Evolutionary conservation across 2,888 invertebrate species (phyloP), one percentile per base, ranked within the genome.

Genomic region (Eucriotettix oculatus): DNA sequence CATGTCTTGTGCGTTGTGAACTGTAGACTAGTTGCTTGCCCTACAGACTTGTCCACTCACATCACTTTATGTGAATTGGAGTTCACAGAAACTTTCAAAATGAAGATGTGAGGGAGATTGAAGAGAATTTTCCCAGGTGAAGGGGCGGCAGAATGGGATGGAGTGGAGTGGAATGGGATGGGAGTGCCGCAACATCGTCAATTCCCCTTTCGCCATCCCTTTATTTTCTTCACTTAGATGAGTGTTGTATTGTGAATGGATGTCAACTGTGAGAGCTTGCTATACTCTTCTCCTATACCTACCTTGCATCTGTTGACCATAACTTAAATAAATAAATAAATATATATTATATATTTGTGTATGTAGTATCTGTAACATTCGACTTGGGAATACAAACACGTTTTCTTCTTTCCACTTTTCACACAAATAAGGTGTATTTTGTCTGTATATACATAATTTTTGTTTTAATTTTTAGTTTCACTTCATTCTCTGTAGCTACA

Each of bases 161-260:
- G 55, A n/a, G 29, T n/a, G 55, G 55, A 55, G 44, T 48, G 59
- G 56, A 44, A 48, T 17, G 59, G 60, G 60, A 60, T 62, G 60
- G 63, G 63, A 56, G 63, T 64, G 60, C 63, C 62, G 62, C 63
- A 64, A 64, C 62, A 62, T 44, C 55, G 55, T 52, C 58, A n/a
- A 41, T 58, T 60, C 62, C 63, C 60, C 57, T 61, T 42, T 57
- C 42, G 58, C 60, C 62, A 61, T 62, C 59, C 59, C 61, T 61
- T 57, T 60, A 58, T 62, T 62, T 57, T 64, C 61, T 64, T 66
- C 64, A 64, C 63, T 63, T 66, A 64, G 64, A 61, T 65, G 63
- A 63, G 63, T 66, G 66, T 66, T 63, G 64, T 65, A 62, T 62
- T 66, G 64, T 66, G 65, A 63, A 65, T 65, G 66, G 64, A 64